Evolutionary conservation across 2,888 invertebrate species (phyloP), one percentile per base, ranked within the genome.

Genomic region (Philereme vetulata): DNA sequence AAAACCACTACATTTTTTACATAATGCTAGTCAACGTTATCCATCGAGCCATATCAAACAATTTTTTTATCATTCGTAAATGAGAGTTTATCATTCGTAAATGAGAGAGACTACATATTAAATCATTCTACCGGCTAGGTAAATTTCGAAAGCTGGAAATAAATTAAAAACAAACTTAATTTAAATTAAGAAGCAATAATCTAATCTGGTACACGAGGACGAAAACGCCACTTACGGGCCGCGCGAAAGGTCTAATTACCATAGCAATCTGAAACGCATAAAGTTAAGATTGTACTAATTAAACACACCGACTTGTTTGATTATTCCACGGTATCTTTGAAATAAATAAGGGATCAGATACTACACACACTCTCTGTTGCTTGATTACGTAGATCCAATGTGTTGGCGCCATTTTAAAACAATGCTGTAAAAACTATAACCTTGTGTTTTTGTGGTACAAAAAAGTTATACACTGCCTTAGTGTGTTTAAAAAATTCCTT

Each of bases 221-320:
- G 77, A 84, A 82, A 81, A 87, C 82, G 86, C 82, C 89, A 88
- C 87, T 88, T 88, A 85, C 72, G 70, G 72, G 75, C 79, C 76
- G 57, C 65, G 67, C 70, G 65, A 81, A 79, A 78, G 80, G 73
- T 71, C 76, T 71, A 79, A 90, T 90, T 90, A 86, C 82, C 90
- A 90, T 90, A 85, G 77, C 86, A 88, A 91, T 90, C 91, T 85
- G 77, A 70, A 77, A 75, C 82, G 88, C 86, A 90, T 90, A 90
- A 89, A 90, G 80, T 86, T 84, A 78, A 86, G 89, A 88, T 87
- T 85, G 84, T 81, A 85, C 84, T 90, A 90, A 90, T 90, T 90
- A 90, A 90, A 58, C 49, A 49, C 49, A 52, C 44, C 52, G 63
- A 47, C 52, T 42, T 50, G 56, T 54, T 60, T 54, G 56, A 64